Conservation (phyloP, 2,797 vertebrate species). For the Malurus leucopterus region DNA sequence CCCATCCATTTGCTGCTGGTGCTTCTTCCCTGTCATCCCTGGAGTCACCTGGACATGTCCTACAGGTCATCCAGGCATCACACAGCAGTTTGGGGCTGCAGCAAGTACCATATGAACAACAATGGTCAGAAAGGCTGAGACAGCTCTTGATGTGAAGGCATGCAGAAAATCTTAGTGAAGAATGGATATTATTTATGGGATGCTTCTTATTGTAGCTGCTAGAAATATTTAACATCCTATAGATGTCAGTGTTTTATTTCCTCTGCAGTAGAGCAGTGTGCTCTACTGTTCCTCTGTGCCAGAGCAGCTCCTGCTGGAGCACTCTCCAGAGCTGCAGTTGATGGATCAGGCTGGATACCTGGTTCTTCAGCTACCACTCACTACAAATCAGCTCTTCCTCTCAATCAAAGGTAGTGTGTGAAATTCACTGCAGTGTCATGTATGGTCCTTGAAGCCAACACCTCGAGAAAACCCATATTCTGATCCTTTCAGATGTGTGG, state of each 20-base stretch:
- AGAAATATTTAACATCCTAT: neutral
- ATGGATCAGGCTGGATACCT: neutral
- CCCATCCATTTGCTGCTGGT: neutral
- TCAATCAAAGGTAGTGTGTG: fast-evolving
- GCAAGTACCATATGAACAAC: neutral
- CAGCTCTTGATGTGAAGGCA: neutral
- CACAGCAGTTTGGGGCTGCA: neutral
- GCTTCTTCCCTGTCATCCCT: neutral
- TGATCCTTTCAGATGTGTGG: neutral
- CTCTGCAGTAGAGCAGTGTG: neutral
- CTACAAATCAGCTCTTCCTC: neutral
- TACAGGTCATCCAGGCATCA: neutral
- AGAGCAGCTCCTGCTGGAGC: neutral
- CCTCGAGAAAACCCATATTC: neutral
- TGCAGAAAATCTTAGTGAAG: neutral
- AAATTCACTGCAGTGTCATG: neutral
- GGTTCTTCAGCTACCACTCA: neutral
- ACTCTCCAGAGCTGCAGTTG: neutral
- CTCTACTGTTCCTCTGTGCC: neutral
- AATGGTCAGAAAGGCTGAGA: neutral
- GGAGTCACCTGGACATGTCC: neutral
- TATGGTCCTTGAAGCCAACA: neutral
- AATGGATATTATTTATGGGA: neutral
- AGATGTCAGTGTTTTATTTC: neutral
- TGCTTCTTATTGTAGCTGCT: neutral